phyloP scores from a whole-genome alignment of 2,113 vertebrate species.

The Taurulus bubalis region DNA sequence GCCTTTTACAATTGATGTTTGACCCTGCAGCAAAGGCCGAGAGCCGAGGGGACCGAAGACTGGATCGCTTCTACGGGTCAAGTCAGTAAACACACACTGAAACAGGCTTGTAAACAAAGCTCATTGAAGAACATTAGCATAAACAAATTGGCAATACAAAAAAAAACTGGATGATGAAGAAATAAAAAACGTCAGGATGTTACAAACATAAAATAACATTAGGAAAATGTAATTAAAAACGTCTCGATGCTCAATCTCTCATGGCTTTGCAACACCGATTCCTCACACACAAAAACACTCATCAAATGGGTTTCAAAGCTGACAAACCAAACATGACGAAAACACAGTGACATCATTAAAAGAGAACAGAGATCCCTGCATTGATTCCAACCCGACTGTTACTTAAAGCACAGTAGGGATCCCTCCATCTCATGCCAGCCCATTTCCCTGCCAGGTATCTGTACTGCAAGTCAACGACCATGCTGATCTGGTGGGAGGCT shows the following conservation, averaged over 20 bases:
- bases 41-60: constrained; percentile 17
- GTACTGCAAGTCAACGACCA: constrained; percentile 23
- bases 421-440: constrained; percentile 25
- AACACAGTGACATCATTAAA: constrained; percentile 6
- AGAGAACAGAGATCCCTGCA: constrained; percentile 64
- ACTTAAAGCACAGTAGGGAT: constrained; percentile 47
- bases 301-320: constrained; percentile 38
- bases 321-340: constrained; percentile 35
- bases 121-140: constrained; percentile 29
- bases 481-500: constrained; percentile 25
- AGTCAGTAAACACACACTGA: constrained; percentile 52
- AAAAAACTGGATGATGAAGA: constrained; percentile 36
- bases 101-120: constrained; percentile 47
- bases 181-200: constrained; percentile 17
- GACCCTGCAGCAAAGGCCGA: constrained; percentile 18
- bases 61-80: constrained; percentile 19
- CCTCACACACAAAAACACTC: constrained; percentile 23
- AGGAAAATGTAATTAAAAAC: constrained; percentile 31
- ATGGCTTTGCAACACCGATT: constrained; percentile 62
- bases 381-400: constrained; percentile 64
- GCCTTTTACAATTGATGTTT: constrained; percentile 12
- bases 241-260: constrained; percentile 61
- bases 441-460: constrained; percentile 35
- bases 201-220: constrained; percentile 30
- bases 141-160: constrained; percentile 41